A percentile compares a stretch with the other conserved stretches of the same genome.
phyloP scores from a whole-genome alignment of 2,888 invertebrate genomes.

The Elgonia sp. region DNA sequence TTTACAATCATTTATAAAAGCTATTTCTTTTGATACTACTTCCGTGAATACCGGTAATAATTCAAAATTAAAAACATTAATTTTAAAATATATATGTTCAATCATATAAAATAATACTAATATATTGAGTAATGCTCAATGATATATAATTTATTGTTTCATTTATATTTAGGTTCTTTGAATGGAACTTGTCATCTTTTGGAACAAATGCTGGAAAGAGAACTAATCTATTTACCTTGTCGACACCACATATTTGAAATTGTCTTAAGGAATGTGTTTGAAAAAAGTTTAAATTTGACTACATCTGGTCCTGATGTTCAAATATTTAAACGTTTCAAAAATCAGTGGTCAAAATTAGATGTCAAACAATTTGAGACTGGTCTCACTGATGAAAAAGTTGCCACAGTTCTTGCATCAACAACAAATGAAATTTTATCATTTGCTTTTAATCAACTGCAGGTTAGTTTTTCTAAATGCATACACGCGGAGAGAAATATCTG shows the following conservation, averaged over 20 bases:
- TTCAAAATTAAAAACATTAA: not conserved
- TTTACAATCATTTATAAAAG: not conserved
- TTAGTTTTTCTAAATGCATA: not conserved
- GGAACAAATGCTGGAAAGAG: slow-evolving; percentile 78
- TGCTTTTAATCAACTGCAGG: slow-evolving; percentile 26
- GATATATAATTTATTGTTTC: slow-evolving; percentile 34
- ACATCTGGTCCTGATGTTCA: slow-evolving; percentile 74
- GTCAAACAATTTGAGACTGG: not conserved
- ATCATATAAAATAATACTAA: not conserved
- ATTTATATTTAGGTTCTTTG: slow-evolving; percentile 69
- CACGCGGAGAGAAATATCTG: too few species aligned
- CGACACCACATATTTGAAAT: slow-evolving; percentile 80
- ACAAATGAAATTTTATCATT: slow-evolving; percentile 3
- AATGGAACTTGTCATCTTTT: slow-evolving; percentile 74
- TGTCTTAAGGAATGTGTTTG: slow-evolving; percentile 77
- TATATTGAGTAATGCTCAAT: not conserved
- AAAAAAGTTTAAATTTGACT: slow-evolving; percentile 60
- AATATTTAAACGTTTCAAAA: slow-evolving; percentile 35
- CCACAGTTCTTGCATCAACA: not conserved
- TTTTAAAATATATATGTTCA: not conserved
- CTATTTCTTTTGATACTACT: slow-evolving; percentile 16
- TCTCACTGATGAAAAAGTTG: slow-evolving; percentile 15
- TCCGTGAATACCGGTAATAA: slow-evolving; percentile 34
- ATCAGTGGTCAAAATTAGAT: slow-evolving; percentile 7
- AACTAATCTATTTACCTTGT: slow-evolving; percentile 78